These are phyloP conservation scores for Reinhardtius hippoglossoides DNA, from an alignment of 2,113 vertebrate species.

Conservation along the genomic window DNA sequence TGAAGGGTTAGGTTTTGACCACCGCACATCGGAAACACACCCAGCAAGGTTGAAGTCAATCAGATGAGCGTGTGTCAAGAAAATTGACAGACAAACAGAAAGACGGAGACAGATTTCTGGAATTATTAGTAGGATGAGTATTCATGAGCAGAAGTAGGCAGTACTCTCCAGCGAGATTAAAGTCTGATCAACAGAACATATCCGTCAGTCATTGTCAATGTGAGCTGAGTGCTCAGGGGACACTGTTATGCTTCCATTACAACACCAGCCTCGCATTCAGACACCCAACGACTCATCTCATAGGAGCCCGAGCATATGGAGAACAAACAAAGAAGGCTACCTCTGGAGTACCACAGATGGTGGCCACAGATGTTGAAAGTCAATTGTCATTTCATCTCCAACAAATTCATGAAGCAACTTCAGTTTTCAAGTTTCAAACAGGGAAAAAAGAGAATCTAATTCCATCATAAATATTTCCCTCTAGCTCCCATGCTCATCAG, in stretches of 20 bases:
- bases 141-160: constrained; percentile 51
- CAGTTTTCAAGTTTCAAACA: constrained; percentile 25
- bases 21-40: not conserved
- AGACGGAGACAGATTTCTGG: not conserved
- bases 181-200: constrained; percentile 62
- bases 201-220: constrained; percentile 61
- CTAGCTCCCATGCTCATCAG: constrained; percentile 26
- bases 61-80: not conserved
- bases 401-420: constrained; percentile 42
- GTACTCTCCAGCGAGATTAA: constrained; percentile 41
- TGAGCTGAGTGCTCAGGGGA: constrained; percentile 50
- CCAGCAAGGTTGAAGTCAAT: not conserved
- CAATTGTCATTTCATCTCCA: constrained; percentile 37
- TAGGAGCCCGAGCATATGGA: constrained; percentile 58
- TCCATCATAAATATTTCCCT: constrained; percentile 50
- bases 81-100: not conserved
- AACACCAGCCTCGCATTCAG: constrained; percentile 27
- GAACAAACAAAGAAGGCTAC: constrained; percentile 41
- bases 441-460: constrained; percentile 16
- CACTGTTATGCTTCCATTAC: constrained; percentile 59
- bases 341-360: constrained; percentile 44
- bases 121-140: constrained; percentile 34
- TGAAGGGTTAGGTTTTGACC: not conserved
- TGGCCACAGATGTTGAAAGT: constrained; percentile 41
- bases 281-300: constrained; percentile 25